phyloP scores from a whole-genome alignment of 2,113 vertebrate species.

The Lynx canadensis region DNA sequence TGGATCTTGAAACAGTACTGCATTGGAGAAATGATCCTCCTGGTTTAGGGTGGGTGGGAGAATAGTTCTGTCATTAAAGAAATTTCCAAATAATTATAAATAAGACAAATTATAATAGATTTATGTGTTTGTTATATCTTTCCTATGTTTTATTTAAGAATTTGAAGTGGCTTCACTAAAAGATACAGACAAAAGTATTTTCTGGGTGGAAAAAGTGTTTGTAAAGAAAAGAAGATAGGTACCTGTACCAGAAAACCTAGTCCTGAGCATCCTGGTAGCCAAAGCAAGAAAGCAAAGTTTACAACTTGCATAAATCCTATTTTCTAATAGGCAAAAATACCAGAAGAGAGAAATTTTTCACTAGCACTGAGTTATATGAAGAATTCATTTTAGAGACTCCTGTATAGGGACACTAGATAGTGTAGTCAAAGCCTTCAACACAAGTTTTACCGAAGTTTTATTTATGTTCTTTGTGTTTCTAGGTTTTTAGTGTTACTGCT shows the following conservation, averaged over 20 bases:
- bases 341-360: not conserved
- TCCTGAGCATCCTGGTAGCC: not conserved
- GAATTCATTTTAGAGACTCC: not conserved
- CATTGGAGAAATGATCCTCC: not conserved
- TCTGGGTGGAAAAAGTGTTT: not conserved
- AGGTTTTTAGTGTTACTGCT: not conserved
- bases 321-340: not conserved
- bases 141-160: slow-evolving; percentile 20
- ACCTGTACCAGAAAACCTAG: not conserved
- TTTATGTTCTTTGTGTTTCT: not conserved
- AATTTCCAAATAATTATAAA: not conserved
- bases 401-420: not conserved
- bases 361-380: not conserved
- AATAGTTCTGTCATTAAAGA: not conserved
- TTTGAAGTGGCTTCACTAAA: not conserved
- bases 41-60: not conserved
- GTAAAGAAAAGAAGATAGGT: not conserved
- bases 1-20: not conserved
- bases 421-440: not conserved
- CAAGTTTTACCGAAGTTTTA: not conserved
- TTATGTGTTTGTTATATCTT: not conserved
- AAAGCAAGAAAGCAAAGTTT: not conserved
- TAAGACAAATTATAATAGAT: not conserved
- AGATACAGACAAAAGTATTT: not conserved
- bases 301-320: not conserved